Conservation (phyloP, 2,797 vertebrate species). For the Cheirogaleus major region DNA sequence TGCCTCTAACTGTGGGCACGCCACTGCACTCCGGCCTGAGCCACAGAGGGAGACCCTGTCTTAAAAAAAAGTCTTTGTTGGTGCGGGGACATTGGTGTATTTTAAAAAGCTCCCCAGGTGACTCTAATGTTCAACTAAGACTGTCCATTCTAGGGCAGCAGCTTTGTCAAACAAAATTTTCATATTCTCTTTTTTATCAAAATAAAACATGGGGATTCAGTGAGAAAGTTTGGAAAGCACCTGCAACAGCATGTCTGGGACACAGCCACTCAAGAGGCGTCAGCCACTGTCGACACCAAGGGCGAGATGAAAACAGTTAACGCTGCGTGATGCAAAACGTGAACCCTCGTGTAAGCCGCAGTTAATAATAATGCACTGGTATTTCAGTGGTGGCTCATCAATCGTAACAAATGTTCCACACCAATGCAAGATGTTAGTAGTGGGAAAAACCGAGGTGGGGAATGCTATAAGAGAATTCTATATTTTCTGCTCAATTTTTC, state of each 20-base stretch:
- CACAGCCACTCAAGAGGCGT: rapidly evolving
- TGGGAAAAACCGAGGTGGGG: too few relatives aligned
- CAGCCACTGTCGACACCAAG: background rate
- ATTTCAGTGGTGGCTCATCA: background rate
- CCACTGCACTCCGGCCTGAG: too few relatives aligned
- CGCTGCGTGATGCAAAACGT: background rate
- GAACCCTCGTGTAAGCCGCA: too few relatives aligned
- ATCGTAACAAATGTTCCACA: rapidly evolving
- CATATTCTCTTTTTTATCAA: background rate
- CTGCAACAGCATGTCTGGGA: background rate
- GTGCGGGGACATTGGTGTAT: background rate
- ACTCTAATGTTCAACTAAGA: background rate
- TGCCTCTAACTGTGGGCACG: too few relatives aligned
- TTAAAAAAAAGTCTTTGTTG: background rate
- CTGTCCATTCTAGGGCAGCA: background rate
- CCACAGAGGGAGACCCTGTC: too few relatives aligned
- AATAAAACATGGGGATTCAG: background rate
- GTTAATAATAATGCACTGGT: rapidly evolving
- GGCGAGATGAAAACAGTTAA: background rate
- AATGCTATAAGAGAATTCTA: background rate
- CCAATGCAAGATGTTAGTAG: too few relatives aligned
- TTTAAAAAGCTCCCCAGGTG: background rate
- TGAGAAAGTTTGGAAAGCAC: background rate
- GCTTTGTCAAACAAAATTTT: background rate
- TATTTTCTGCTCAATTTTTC: background rate